Evolutionary conservation across 2,113 vertebrate species (phyloP).

Genomic region (Orycteropus afer): DNA sequence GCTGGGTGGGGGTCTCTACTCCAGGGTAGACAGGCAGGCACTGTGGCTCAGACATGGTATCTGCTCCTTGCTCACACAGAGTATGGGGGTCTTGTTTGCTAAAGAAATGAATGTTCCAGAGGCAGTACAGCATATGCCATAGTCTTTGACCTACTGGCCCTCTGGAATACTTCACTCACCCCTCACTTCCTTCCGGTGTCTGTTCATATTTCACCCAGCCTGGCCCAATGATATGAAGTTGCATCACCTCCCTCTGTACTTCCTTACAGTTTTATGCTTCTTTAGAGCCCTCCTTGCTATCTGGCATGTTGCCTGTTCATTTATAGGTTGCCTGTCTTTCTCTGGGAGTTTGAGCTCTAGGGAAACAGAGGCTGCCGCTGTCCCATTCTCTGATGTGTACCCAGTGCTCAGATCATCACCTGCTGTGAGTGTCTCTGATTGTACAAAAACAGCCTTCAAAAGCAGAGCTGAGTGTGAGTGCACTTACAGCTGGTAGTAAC

Average conservation of each 20-base stretch:
- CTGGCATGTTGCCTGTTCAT: neutral
- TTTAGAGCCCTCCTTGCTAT: neutral
- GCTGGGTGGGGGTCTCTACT: neutral
- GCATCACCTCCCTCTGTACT: neutral
- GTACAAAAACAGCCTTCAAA: neutral
- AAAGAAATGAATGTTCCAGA: neutral
- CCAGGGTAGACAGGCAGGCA: neutral
- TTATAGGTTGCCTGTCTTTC: neutral
- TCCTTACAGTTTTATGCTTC: neutral
- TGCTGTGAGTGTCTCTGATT: neutral
- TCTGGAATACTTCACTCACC: neutral
- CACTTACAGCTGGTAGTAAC: neutral
- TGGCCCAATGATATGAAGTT: neutral
- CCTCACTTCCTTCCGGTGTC: neutral
- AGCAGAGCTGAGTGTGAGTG: neutral
- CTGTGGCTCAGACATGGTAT: neutral
- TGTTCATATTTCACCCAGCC: neutral
- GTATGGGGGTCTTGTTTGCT: neutral
- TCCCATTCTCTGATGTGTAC: neutral
- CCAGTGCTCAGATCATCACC: neutral
- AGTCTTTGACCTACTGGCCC: neutral
- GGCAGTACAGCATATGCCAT: accelerated
- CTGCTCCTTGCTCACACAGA: neutral
- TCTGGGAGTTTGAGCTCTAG: neutral
- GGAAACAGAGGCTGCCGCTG: neutral